phyloP scores from a whole-genome alignment of 2,797 vertebrate species.

The Salmo trutta region DNA sequence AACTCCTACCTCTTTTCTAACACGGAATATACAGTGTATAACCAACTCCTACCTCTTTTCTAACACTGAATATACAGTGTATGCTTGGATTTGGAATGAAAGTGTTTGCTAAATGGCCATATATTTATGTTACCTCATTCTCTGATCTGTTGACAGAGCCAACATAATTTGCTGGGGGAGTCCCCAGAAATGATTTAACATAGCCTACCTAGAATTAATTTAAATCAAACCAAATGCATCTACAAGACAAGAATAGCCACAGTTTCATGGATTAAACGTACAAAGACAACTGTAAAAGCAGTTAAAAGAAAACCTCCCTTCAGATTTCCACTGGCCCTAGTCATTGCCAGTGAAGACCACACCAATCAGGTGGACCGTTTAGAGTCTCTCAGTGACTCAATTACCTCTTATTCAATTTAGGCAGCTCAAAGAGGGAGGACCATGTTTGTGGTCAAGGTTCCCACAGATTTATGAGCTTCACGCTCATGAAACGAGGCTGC shows the following conservation, averaged over 20 bases:
- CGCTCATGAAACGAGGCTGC: slow-evolving; percentile 31
- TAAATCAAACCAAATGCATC: background rate
- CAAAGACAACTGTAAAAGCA: background rate
- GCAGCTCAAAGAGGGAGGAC: slow-evolving; percentile 26
- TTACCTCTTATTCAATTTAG: slow-evolving; percentile 53
- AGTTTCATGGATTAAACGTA: background rate
- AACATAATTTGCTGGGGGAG: background rate
- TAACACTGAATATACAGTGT: background rate
- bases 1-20: background rate
- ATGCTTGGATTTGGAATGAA: background rate
- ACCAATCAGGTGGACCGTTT: background rate
- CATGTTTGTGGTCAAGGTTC: slow-evolving; percentile 33
- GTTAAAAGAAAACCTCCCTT: background rate
- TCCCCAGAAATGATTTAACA: background rate
- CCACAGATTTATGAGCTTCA: slow-evolving; percentile 23
- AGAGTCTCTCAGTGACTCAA: slow-evolving; percentile 38
- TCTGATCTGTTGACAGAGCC: background rate
- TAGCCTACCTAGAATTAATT: background rate
- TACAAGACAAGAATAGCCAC: background rate
- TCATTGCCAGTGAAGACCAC: background rate
- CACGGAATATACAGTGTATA: background rate
- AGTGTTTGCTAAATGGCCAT: background rate
- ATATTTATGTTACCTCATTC: background rate
- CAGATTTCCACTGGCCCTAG: background rate
- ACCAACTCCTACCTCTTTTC: background rate